phyloP scores from a whole-genome alignment of 2,888 invertebrate species.

The Synanthedon tipuliformis region DNA sequence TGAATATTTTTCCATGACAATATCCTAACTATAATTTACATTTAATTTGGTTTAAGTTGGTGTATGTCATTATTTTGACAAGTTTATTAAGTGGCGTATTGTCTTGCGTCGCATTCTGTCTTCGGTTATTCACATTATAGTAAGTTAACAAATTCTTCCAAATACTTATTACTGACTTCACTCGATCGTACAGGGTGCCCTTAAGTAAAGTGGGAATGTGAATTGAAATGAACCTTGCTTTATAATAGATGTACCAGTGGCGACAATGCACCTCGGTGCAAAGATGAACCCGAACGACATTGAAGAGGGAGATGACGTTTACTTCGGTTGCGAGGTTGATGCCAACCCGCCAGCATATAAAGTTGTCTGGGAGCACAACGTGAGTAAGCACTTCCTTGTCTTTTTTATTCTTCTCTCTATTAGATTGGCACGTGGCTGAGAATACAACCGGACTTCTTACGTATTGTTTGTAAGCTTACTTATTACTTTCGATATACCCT shows the following conservation, averaged over 20 bases:
- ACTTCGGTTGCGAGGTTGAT: conserved; percentile 59
- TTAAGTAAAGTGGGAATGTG: not conserved
- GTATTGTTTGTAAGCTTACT: not conserved
- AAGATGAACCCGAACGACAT: conserved; percentile 65
- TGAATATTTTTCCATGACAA: too few relatives aligned
- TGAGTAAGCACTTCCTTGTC: conserved; percentile 26
- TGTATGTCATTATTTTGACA: too few relatives aligned
- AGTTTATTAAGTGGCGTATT: too few relatives aligned
- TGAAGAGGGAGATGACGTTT: conserved; percentile 65
- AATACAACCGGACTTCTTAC: not conserved
- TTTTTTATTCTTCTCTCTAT: not conserved
- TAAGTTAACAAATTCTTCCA: too few relatives aligned
- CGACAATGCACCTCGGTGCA: conserved; percentile 52
- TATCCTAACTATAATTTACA: not conserved
- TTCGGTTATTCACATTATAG: too few relatives aligned
- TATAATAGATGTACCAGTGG: conserved; percentile 47
- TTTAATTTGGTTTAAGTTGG: too few relatives aligned
- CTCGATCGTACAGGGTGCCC: too few relatives aligned
- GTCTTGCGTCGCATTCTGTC: too few relatives aligned
- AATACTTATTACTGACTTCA: too few relatives aligned
- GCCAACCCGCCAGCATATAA: conserved; percentile 65
- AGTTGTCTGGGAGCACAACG: conserved; percentile 66
- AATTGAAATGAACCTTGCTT: conserved; percentile 2
- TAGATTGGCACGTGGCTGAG: not conserved
- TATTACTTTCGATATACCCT: too few relatives aligned